Conservation (phyloP, 2,888 invertebrate genomes). For the Hemistola chrysoprasaria region DNA sequence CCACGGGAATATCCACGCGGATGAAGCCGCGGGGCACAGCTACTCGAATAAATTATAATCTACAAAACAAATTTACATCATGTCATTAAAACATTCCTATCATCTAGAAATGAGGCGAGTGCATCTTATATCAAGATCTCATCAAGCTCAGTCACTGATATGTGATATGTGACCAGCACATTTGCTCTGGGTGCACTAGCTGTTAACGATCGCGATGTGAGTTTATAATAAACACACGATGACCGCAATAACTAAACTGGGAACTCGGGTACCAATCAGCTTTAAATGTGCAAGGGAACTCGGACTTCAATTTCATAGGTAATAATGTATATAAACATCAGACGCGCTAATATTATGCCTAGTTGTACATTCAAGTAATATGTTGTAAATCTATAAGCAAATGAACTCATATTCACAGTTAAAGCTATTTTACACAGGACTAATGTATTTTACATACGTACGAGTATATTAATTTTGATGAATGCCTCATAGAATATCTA, state of each 20-base stretch:
- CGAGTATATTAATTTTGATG: too few species aligned
- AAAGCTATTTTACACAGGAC: too few species aligned
- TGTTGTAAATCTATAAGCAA: too few species aligned
- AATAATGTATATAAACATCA: conserved; percentile 16
- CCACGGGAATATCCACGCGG: too few species aligned
- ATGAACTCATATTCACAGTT: too few species aligned
- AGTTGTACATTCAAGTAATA: too few species aligned
- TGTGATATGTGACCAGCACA: conserved; percentile 37
- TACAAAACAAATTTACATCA: conserved; percentile 5
- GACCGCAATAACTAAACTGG: conserved; percentile 34
- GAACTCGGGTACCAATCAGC: conserved; percentile 31
- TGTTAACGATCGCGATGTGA: conserved; percentile 46
- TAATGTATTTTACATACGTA: too few species aligned
- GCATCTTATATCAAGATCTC: conserved; percentile 34
- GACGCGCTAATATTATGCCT: too few species aligned
- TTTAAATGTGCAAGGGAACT: conserved; percentile 28
- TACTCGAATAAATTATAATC: too few species aligned
- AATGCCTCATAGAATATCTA: too few species aligned
- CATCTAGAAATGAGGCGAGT: conserved; percentile 2
- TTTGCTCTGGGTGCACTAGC: conserved; percentile 41
- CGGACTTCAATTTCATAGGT: too few species aligned
- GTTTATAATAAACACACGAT: conserved; percentile 41
- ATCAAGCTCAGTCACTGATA: conserved; percentile 19
- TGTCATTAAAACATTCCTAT: conserved; percentile 5
- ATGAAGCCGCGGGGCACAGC: too few species aligned